Evolutionary conservation across 2,797 vertebrate species (phyloP).

Genomic region (Falco novaeseelandiae): DNA sequence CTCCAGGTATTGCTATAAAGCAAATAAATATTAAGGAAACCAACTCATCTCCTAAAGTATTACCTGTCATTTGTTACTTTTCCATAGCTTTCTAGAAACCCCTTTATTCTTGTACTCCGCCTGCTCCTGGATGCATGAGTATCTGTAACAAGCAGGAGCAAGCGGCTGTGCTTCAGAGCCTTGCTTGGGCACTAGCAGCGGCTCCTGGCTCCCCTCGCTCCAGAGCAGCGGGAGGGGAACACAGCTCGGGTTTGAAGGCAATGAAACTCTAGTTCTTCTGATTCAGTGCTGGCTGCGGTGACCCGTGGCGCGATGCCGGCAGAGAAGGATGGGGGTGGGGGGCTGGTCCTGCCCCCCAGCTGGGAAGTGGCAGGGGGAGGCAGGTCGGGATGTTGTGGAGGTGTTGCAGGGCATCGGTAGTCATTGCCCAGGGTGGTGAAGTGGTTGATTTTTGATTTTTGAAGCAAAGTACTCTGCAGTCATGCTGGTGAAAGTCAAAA

Average conservation of each 20-base stretch:
- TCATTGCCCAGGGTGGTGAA: neutral
- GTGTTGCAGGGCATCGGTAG: rapidly evolving
- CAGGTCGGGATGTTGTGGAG: neutral
- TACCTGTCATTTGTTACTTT: neutral
- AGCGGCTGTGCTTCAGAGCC: neutral
- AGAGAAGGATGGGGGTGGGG: neutral
- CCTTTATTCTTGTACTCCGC: neutral
- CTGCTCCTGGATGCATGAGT: neutral
- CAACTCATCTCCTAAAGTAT: neutral
- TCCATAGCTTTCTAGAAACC: neutral
- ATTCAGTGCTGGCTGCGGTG: neutral
- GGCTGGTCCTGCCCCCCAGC: neutral
- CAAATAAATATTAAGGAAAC: neutral
- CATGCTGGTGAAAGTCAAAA: neutral
- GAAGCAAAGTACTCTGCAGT: neutral
- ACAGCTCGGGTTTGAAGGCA: neutral
- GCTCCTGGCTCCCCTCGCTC: neutral
- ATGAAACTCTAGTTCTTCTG: neutral
- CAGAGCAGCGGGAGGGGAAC: neutral
- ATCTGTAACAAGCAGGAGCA: neutral
- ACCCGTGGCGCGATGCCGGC: rapidly evolving
- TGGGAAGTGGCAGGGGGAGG: neutral
- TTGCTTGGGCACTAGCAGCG: neutral
- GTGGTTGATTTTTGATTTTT: neutral
- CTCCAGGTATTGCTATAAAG: neutral